phyloP scores from a whole-genome alignment of 2,888 invertebrate genomes.

The Leptothorax acervorum region DNA sequence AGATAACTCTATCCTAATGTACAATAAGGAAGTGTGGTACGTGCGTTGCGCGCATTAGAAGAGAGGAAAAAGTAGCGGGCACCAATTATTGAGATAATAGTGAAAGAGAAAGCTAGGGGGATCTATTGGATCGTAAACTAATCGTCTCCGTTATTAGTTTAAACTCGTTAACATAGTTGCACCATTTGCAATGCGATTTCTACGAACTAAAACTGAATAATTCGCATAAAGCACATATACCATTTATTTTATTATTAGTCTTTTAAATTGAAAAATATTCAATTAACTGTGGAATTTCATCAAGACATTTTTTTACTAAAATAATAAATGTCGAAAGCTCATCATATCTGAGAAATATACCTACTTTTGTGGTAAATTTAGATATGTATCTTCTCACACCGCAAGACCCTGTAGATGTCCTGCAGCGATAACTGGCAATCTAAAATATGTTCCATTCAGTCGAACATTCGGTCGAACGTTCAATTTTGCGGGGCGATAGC shows the following conservation, averaged over 20 bases:
- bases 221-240: neutral
- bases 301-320: neutral
- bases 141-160: constrained; percentile 18
- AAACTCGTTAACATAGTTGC: neutral
- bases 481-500: neutral
- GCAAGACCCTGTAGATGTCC: neutral
- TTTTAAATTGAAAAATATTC: neutral
- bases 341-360: neutral
- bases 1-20: constrained; percentile 40
- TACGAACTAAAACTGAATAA: neutral
- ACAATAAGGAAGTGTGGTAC: constrained; percentile 46
- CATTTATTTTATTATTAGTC: neutral
- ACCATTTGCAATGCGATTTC: neutral
- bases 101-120: constrained; percentile 17
- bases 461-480: neutral
- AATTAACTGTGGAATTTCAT: neutral
- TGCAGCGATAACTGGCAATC: neutral
- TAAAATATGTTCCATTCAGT: neutral
- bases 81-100: constrained; percentile 33
- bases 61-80: constrained; percentile 6
- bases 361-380: neutral
- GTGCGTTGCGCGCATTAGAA: constrained; percentile 26
- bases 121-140: neutral
- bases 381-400: neutral
- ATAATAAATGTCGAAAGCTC: neutral